phyloP scores from a whole-genome alignment of 2,797 vertebrate genomes.

The Pantherophis alleghaniensis region DNA sequence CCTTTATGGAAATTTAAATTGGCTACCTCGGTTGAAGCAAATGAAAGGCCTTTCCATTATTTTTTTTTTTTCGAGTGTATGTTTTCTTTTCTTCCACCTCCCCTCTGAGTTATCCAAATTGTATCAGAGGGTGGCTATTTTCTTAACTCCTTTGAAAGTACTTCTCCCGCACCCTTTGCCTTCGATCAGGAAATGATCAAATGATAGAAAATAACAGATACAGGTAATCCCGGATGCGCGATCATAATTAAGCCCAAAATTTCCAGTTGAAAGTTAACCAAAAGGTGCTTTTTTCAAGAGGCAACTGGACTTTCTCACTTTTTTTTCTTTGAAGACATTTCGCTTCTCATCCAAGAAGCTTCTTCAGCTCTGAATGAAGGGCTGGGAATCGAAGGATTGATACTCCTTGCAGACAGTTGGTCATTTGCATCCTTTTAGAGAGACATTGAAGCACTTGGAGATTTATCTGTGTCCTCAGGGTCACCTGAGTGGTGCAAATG shows the following conservation, averaged over 20 bases:
- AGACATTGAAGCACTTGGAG: too few relatives aligned
- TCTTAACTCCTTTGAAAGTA: neutral
- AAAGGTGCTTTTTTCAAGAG: too few relatives aligned
- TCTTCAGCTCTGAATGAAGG: too few relatives aligned
- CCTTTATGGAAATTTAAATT: slow-evolving; percentile 69
- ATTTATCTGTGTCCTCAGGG: too few relatives aligned
- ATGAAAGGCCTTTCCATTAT: slow-evolving; percentile 59
- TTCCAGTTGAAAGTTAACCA: too few relatives aligned
- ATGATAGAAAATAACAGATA: neutral
- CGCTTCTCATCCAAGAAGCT: too few relatives aligned
- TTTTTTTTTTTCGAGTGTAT: neutral
- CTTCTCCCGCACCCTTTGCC: neutral
- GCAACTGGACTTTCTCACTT: too few relatives aligned
- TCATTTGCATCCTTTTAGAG: too few relatives aligned
- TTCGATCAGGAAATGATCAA: slow-evolving; percentile 38
- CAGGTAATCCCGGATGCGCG: neutral
- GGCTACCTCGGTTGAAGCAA: slow-evolving; percentile 61
- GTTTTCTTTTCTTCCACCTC: slow-evolving; percentile 3
- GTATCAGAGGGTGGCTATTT: neutral
- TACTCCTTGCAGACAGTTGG: too few relatives aligned
- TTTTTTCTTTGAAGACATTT: too few relatives aligned
- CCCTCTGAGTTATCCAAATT: slow-evolving; percentile 45
- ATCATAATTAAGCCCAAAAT: neutral
- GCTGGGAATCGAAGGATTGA: too few relatives aligned
- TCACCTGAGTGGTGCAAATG: too few relatives aligned